Evolutionary conservation across 2,888 invertebrate species (phyloP), one percentile per base, ranked within the genome.

Genomic region (Lordiphosa fenestrarum): DNA sequence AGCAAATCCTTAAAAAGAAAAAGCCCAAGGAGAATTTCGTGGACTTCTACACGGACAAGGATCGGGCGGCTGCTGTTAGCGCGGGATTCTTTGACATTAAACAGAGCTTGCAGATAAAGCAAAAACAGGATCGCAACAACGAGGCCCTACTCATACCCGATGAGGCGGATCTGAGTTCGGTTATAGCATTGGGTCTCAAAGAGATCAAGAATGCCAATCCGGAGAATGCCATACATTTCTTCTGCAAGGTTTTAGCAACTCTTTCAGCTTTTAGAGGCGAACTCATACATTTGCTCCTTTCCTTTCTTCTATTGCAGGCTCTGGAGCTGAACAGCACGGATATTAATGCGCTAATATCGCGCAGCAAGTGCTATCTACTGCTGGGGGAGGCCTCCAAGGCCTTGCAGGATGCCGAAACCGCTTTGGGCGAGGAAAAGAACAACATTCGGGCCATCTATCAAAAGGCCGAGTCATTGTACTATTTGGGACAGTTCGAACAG

Each of bases 401-500:
- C 0, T 90, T 98, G 6, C 71, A 86, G 53, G 89, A 98, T 86
- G 96, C 97, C 0, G 96, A 98, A 87, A 92, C 93, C 1, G 96
- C 97, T 0, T 90, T 98, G 2, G 91, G 91, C 46, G 91, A 93
- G 50, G 95, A 95, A 78, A 93, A 94, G 40, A 93, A 92, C 67
- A 94, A 94, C 84, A 92, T 94, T 51, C 92, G 92, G 76, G 95
- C 94, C 4, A 91, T 97, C 61, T 95, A 94, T 83, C 96, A 96
- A 86, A 98, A 98, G 90, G 98, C 97, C 0, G 98, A 98, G 89
- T 94, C 96, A 0, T 90, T 98, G 37, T 98, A 97, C 89, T 95
- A 95, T 88, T 92, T 97, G 48, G 97, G 97, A 0, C 95, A 97
- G 86, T 98, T 98, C 87, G 98, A 98, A 88, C 93, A 96, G 88